Conservation (phyloP, 2,797 vertebrate genomes). For the Mustela erminea region DNA sequence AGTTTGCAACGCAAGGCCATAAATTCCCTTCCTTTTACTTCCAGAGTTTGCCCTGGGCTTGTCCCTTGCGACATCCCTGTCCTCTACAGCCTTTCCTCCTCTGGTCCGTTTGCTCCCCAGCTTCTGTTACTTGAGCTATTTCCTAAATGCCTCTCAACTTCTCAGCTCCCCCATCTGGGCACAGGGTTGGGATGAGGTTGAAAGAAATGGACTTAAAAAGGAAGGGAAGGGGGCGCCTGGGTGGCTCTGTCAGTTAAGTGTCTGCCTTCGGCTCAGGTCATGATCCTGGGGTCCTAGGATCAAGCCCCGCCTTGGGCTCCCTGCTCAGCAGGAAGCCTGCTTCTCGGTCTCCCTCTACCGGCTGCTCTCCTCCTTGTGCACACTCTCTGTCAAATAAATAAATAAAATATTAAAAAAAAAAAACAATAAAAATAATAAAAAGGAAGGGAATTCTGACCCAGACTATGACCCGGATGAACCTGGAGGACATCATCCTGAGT, state of each 20-base stretch:
- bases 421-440: neutral
- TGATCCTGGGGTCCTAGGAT: neutral
- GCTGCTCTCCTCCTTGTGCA: neutral
- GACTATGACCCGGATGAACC: no score
- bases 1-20: neutral
- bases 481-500: neutral
- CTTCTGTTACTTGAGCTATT: neutral
- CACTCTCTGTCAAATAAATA: neutral
- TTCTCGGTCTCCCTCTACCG: neutral
- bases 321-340: neutral
- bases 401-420: no score
- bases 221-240: neutral
- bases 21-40: neutral
- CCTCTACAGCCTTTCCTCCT: neutral
- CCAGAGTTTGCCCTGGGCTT: neutral
- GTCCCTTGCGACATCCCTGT: neutral
- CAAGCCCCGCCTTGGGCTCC: fast-evolving
- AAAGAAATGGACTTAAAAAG: neutral
- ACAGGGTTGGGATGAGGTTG: neutral
- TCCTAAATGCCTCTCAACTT: neutral
- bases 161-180: neutral
- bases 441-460: neutral
- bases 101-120: neutral
- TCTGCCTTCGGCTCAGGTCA: neutral
- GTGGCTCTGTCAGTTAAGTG: neutral